Conservation (phyloP, 1,140 invertebrate genomes). For the Drosophila repletoides region DNA sequence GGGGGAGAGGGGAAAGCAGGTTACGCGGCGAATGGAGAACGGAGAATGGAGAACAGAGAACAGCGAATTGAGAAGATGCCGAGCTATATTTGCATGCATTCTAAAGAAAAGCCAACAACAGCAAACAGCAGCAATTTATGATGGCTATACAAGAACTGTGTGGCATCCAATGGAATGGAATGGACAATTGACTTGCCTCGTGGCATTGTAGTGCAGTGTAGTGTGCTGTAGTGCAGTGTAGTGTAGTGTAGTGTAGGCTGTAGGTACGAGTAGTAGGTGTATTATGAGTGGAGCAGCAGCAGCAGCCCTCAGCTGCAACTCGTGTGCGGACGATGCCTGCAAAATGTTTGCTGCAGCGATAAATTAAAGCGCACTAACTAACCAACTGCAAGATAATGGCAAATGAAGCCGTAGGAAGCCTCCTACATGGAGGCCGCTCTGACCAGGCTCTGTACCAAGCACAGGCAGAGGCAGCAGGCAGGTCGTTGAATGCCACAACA, state of each 20-base stretch:
- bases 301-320: not conserved
- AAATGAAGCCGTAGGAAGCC: constrained; percentile 75
- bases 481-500: constrained; percentile 23
- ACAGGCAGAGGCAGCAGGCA: not conserved
- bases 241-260: too few relatives aligned
- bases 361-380: constrained; percentile 73
- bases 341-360: constrained; percentile 57
- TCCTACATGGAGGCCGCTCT: constrained; percentile 21
- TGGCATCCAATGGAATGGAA: constrained; percentile 7
- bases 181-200: constrained; percentile 76
- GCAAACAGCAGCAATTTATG: constrained; percentile 51
- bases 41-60: not conserved
- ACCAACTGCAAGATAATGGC: constrained; percentile 66
- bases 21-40: not conserved
- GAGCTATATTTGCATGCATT: constrained; percentile 63
- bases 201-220: constrained; percentile 55
- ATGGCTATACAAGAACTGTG: constrained; percentile 33
- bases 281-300: too few relatives aligned
- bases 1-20: not conserved
- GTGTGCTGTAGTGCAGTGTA: too few relatives aligned
- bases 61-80: not conserved
- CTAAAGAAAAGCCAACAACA: not conserved
- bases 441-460: constrained; percentile 4
- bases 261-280: constrained; percentile 17
- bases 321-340: constrained; percentile 27